Conservation (phyloP, 2,797 vertebrate genomes). For the Streptopelia turtur region DNA sequence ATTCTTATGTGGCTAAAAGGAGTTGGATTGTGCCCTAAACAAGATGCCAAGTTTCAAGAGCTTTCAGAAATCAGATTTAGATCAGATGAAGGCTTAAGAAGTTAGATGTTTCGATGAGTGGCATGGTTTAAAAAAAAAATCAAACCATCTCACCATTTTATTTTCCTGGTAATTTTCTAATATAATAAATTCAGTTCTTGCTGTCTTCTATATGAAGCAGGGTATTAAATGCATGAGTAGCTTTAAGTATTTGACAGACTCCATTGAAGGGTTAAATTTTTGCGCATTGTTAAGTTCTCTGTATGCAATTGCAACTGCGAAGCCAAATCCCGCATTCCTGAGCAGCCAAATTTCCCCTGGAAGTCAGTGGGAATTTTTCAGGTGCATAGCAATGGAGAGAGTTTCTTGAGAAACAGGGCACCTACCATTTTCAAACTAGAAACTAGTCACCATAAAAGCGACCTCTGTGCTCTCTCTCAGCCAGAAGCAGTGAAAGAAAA, state of each 20-base stretch:
- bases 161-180: not conserved
- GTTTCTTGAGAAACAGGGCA: slow-evolving; percentile 18
- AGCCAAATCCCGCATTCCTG: slow-evolving; percentile 39
- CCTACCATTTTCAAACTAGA: slow-evolving; percentile 9
- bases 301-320: not conserved
- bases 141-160: not conserved
- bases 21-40: not conserved
- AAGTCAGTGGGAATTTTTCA: slow-evolving; percentile 62
- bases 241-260: not conserved
- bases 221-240: not conserved
- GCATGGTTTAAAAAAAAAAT: not conserved
- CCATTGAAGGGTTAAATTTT: slow-evolving; percentile 49
- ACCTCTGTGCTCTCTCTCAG: slow-evolving; percentile 7
- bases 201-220: not conserved
- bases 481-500: slow-evolving; percentile 24
- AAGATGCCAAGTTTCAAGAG: not conserved
- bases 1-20: not conserved
- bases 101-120: not conserved
- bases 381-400: slow-evolving; percentile 26
- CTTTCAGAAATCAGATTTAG: slow-evolving; percentile 31
- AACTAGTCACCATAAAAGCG: not conserved
- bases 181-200: not conserved
- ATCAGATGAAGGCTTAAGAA: slow-evolving; percentile 2
- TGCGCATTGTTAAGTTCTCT: slow-evolving; percentile 36
- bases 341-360: slow-evolving; percentile 53